Evolutionary conservation across 2,888 invertebrate genomes (phyloP).

Genomic region (Thereva unica): DNA sequence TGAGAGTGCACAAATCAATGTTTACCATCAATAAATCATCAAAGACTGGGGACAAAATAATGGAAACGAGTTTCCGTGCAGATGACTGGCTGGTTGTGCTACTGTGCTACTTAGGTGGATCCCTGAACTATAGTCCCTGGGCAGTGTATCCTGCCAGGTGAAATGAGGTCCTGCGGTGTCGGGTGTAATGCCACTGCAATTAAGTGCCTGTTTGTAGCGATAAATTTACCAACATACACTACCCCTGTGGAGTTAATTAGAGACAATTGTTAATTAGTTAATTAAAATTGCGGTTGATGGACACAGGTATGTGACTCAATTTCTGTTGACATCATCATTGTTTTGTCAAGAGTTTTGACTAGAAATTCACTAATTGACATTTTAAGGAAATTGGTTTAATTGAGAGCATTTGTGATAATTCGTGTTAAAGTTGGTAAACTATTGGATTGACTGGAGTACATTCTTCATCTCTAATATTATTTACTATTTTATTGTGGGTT

Average conservation of each 20-base stretch:
- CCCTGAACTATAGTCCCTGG: background rate
- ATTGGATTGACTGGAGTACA: too few species aligned
- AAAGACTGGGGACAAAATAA: background rate
- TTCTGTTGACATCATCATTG: background rate
- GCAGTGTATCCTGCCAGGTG: constrained; percentile 4
- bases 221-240: constrained; percentile 22
- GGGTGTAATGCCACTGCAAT: constrained; percentile 22
- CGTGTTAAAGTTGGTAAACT: too few species aligned
- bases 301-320: background rate
- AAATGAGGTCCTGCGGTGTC: constrained; percentile 3
- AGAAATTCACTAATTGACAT: too few species aligned
- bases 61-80: background rate
- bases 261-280: constrained; percentile 26
- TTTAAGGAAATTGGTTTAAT: too few species aligned
- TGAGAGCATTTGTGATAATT: too few species aligned
- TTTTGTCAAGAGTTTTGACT: too few species aligned
- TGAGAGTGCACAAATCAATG: constrained; percentile 25
- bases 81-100: background rate
- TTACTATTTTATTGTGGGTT: too few species aligned
- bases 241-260: constrained; percentile 28
- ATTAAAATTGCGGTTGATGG: constrained; percentile 25
- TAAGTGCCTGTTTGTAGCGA: constrained; percentile 20
- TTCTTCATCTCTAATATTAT: too few species aligned
- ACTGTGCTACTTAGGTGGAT: constrained; percentile 9
- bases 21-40: constrained; percentile 25